Base-by-base conservation (phyloP, 2,113 vertebrate genomes). In the Caranx ignobilis region DNA sequence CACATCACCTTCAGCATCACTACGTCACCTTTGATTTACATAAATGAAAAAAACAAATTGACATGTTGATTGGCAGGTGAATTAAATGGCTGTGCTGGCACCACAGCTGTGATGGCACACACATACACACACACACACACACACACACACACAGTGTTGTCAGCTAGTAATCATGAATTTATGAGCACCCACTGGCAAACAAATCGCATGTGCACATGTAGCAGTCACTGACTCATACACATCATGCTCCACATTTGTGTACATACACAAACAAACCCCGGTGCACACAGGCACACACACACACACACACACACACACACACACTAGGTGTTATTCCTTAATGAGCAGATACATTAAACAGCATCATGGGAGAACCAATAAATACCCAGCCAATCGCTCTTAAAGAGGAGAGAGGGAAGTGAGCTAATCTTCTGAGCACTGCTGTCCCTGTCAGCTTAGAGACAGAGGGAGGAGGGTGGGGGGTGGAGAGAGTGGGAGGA, bases 301-400 rank as follows among this genome's bases (percentile, higher is more conserved):
- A 61, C 37, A 71, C 67, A 43, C 43, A 64, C 43, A 43, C 81
- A 62, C 79, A 39, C 63, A 71, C 56, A 63, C 61, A 26, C 65
- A 70, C 52, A 78, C 39, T 75, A 57, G 74, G 77, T 79, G 62
- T 63, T 75, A 56, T 82, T 82, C 72, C 71, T 76, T 88, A 90
- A 93, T 87, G 88, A 92, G 85, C 75, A 61, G 80, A 85, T 76
- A 77, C 88, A 89, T 91, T 89, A 89, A 89, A 85, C 79, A 60
- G 75, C 81, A 64, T 71, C 77, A 73, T 72, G 79, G 68, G 80
- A 84, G 59, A 85, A 83, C 47, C 84, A 84, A 82, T 87, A 86
- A 93, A 91, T 85, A 81, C 68, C 43, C 74, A 81, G 62, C 59
- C 79, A 82, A 79, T 77, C n/a, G 32, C 82, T 88, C 68, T 76